These are phyloP conservation scores for Pelvicachromis taeniatus DNA, from an alignment of 2,113 vertebrate species.

Conservation along the genomic window DNA sequence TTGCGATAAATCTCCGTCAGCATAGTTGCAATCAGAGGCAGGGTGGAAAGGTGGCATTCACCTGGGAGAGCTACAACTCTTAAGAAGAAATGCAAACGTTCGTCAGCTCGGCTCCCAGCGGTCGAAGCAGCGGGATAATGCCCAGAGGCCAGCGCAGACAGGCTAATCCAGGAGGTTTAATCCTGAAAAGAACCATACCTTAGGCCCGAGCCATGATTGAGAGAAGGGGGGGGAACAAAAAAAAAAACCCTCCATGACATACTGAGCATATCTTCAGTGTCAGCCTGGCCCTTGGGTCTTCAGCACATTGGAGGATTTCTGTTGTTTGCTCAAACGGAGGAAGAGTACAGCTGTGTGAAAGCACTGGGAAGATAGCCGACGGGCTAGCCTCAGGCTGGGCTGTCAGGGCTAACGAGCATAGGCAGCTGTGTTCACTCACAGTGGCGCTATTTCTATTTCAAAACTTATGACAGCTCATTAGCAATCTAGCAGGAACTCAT, in stretches of 20 bases:
- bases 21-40: not conserved
- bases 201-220: not conserved
- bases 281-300: not conserved
- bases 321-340: constrained; percentile 16
- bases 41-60: constrained; percentile 27
- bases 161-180: constrained; percentile 34
- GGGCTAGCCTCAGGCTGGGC: constrained; percentile 27
- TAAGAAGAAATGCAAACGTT: not conserved
- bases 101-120: constrained; percentile 1
- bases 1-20: constrained; percentile 7
- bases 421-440: not conserved
- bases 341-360: constrained; percentile 15
- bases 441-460: not conserved
- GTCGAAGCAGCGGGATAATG: not conserved
- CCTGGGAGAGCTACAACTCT: not conserved
- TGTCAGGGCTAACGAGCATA: constrained; percentile 19
- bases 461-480: not conserved
- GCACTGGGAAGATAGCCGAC: not conserved
- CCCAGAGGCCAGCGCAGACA: not conserved
- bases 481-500: not conserved
- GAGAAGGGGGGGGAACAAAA: not conserved
- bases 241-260: not conserved
- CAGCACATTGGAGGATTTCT: not conserved
- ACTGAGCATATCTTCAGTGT: not conserved
- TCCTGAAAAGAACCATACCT: not conserved